Evolutionary conservation across 2,888 invertebrate species (phyloP), one percentile per base, ranked within the genome.

Genomic region (Anticlea derivata): DNA sequence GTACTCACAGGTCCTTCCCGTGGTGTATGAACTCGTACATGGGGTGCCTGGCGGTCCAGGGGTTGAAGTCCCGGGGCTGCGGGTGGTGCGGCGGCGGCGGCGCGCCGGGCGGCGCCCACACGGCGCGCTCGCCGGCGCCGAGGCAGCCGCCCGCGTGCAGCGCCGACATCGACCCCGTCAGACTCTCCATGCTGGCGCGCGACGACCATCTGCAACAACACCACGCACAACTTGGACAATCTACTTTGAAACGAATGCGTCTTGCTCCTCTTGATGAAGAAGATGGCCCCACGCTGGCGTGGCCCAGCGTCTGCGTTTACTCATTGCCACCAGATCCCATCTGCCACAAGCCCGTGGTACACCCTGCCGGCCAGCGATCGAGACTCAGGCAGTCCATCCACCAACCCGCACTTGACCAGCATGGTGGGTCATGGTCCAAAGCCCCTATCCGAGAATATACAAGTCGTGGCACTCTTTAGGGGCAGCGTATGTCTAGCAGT

Each of bases 11-110:
- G 35, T 70, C 57, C 66, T 79, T 75, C 53, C 60, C 68, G 52
- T 72, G 75, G 45, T 75, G 65, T 58, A 84, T 77, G 69, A 83
- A 83, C 68, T 80, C 85, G 58, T 80, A 78, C 60, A 88, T 74
- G 55, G 88, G 89, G 53, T 83, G 83, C 17, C 74, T 77, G 46
- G 83, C 78, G 5, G 88, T 88, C 88, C 88, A 89, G 7, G 83
- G 84, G 73, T 89, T 87, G 74, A 84, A 89, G 66, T 81, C 80
- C 13, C 65, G 65, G 38, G 72, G 57, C 43, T 66, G 61, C 33
- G 68, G 66, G 13, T n/a, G n/a, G 20, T 65, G 66, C 40, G 72
- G 58, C 44, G 65, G 62, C 35, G 68, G 66, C 27, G 24, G 43
- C 6, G 66, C 45, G 44, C 51, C 37, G 7, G 73, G 73, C 40